Evolutionary conservation across 2,888 invertebrate genomes (phyloP).

Genomic region (Agrotis ipsilon): DNA sequence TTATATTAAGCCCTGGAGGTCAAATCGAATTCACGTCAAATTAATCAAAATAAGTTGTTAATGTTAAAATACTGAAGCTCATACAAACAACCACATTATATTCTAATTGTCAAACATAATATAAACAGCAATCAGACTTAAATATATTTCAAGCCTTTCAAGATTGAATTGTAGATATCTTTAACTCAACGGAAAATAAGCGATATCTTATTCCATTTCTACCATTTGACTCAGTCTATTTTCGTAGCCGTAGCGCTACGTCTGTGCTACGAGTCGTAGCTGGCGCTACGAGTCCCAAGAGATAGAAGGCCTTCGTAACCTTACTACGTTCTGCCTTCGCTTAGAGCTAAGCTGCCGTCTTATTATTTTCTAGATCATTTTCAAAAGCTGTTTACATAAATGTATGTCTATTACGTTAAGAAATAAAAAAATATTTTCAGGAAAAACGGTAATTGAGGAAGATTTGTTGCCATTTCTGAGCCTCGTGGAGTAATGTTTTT

Average conservation of each 20-base stretch:
- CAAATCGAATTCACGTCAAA: too few species aligned
- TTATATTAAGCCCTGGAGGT: too few species aligned
- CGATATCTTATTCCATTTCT: slow-evolving; percentile 59
- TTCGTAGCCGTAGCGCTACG: slow-evolving; percentile 83
- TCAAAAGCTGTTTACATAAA: slow-evolving; percentile 65
- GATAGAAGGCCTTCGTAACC: slow-evolving; percentile 79
- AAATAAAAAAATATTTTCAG: slow-evolving; percentile 20
- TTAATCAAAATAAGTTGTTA: too few species aligned
- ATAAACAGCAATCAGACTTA: neutral
- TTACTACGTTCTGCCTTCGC: slow-evolving; percentile 81
- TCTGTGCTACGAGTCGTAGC: slow-evolving; percentile 85
- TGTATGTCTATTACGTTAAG: slow-evolving; percentile 47
- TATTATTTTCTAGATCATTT: slow-evolving; percentile 83
- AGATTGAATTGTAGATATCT: slow-evolving; percentile 33
- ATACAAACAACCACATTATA: neutral
- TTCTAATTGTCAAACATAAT: neutral
- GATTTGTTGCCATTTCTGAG: slow-evolving; percentile 2
- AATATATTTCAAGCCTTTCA: slow-evolving; percentile 11
- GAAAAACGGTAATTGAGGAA: slow-evolving; percentile 2
- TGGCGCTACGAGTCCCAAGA: slow-evolving; percentile 85
- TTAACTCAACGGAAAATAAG: slow-evolving; percentile 33
- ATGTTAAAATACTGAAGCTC: too few species aligned
- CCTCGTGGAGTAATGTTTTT: too few species aligned
- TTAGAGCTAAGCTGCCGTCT: slow-evolving; percentile 80
- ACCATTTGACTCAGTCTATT: slow-evolving; percentile 74